Evolutionary conservation across 2,797 vertebrate species (phyloP), one percentile per base, ranked within the genome.

Genomic region (Mico argentatus): DNA sequence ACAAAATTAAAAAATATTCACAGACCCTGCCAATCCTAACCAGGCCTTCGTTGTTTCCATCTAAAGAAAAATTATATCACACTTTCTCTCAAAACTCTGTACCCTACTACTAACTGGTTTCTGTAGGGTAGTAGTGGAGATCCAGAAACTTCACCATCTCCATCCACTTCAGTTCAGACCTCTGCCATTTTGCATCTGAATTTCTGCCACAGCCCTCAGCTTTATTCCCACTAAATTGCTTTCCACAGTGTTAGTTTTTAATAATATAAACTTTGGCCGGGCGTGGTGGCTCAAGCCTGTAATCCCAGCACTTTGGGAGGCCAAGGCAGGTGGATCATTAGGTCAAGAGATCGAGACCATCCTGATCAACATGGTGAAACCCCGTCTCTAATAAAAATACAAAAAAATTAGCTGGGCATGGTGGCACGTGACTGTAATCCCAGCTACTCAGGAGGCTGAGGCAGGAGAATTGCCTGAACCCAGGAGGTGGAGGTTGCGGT

Each of bases 1-100:
- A 70, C 33, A 90, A 13, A 88, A 70, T 88, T 88, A 67, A 90
- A 82, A 76, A 84, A 97, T 93, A 92, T 82, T 90, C 61, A 73
- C 11, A 85, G 55, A 46, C 20, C 90, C 33, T 72, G 22, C 27
- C 76, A 72, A 36, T 91, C 76, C 90, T 61, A 86, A 94, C 44
- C 15, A 82, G 52, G 57, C n/a, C 33, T 90, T 73, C 88, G 4
- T 48, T 88, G 19, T 90, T 96, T 91, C 46, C 50, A 44, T 27
- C 75, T 97, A 81, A 64, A 67, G 59, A 95, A 94, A 90, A 88
- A 11, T 52, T 50, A 22, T 50, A 24, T 27, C 79, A 4, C 4
- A 81, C 46, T 94, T 95, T 80, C 15, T 52, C 33, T 79, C 30
- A 20, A 48, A 85, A 73, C 22, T 41, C 13, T 91, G 0, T 55